A percentile compares a stretch with the other conserved stretches of the same genome.
These are phyloP conservation scores for Himalopsyche japonica DNA, from an alignment of 2,888 invertebrate species.

Conservation along the genomic window DNA sequence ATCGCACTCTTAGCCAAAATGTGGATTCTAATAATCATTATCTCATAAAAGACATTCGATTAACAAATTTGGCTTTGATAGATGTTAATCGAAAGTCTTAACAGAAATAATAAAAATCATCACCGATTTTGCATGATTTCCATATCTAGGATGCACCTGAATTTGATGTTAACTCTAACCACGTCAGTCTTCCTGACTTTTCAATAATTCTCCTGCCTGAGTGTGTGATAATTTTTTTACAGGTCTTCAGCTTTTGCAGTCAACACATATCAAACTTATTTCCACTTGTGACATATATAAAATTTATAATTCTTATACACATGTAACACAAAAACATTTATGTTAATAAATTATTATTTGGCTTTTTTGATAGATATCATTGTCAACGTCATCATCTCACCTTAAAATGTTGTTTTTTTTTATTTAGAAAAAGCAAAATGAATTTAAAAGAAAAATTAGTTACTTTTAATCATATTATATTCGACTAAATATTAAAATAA, in stretches of 20 bases:
- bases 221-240: background rate
- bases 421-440: too few species aligned
- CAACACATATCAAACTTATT: background rate
- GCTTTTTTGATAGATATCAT: too few species aligned
- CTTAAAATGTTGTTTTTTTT: too few species aligned
- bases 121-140: constrained; percentile 2
- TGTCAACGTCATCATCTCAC: too few species aligned
- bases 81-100: background rate
- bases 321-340: too few species aligned
- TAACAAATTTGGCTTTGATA: background rate
- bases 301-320: too few species aligned
- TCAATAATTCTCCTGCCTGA: background rate
- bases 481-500: too few species aligned
- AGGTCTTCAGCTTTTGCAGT: background rate
- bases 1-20: background rate
- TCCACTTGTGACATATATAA: background rate
- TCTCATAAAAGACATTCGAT: background rate
- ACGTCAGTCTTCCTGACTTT: background rate
- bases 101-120: background rate
- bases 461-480: too few species aligned
- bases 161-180: background rate
- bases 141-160: constrained; percentile 20
- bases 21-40: background rate
- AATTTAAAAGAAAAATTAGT: too few species aligned
- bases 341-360: too few species aligned